Conservation (phyloP, 2,888 invertebrate genomes). For the Epinotia nisella region DNA sequence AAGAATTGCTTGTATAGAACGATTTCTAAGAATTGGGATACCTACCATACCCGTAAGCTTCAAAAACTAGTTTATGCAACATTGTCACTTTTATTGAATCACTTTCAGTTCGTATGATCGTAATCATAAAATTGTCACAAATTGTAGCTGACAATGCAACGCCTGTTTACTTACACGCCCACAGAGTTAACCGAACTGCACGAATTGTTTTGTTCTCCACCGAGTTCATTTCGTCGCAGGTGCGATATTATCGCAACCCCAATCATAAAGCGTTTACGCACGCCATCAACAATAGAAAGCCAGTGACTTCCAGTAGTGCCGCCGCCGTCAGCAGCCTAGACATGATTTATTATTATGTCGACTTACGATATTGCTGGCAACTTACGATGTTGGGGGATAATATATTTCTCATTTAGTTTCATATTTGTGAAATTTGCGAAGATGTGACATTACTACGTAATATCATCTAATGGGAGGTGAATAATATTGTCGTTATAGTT, state of each 20-base stretch:
- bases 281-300: constrained; percentile 1
- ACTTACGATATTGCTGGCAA: constrained; percentile 44
- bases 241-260: constrained; percentile 3
- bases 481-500: constrained; percentile 14
- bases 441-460: constrained; percentile 19
- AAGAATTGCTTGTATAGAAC: no score
- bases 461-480: constrained; percentile 6
- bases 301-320: constrained; percentile 31
- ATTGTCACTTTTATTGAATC: not conserved
- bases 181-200: constrained; percentile 5
- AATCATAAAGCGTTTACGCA: constrained; percentile 21
- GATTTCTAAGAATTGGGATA: no score
- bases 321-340: constrained; percentile 31
- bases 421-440: constrained; percentile 33
- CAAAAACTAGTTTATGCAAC: not conserved
- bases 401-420: constrained; percentile 43
- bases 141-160: not conserved
- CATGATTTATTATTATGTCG: constrained; percentile 41
- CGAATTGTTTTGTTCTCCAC: constrained; percentile 2
- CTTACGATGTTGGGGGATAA: constrained; percentile 37
- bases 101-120: not conserved
- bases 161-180: not conserved
- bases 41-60: no score
- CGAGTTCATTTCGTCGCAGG: not conserved
- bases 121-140: not conserved